phyloP scores from a whole-genome alignment of 2,888 invertebrate species.

The Drosophila longiperda region DNA sequence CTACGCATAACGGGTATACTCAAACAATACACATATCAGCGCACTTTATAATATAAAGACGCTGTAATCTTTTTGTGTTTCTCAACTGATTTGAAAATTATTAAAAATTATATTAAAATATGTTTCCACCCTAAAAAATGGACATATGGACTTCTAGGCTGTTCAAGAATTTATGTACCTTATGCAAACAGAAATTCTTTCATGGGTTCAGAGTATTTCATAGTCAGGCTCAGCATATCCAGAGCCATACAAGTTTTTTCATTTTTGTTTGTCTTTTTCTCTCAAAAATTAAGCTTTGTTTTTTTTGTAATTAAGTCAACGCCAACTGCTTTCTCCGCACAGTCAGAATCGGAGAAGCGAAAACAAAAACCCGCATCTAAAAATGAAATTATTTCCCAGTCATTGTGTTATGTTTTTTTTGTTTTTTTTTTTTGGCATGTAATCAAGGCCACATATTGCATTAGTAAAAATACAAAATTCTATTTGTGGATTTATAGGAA shows the following conservation, averaged over 20 bases:
- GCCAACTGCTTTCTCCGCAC: conserved; percentile 60
- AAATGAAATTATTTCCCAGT: conserved; percentile 37
- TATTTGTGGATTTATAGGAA: conserved; percentile 15
- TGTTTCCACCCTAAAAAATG: neutral
- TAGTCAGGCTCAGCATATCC: neutral
- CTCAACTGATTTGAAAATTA: neutral
- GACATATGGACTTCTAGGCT: neutral
- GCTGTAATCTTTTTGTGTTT: neutral
- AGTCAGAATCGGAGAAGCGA: conserved; percentile 61
- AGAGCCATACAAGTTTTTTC: neutral
- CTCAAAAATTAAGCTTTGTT: conserved; percentile 42
- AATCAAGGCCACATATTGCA: conserved; percentile 26
- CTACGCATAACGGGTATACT: neutral
- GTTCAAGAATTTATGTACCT: neutral
- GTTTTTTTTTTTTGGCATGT: neutral
- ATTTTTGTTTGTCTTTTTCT: neutral
- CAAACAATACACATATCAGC: neutral
- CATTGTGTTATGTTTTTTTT: neutral
- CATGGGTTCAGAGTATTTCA: conserved; percentile 10
- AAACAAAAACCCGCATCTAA: conserved; percentile 44
- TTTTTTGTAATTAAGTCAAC: conserved; percentile 28
- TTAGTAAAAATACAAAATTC: neutral
- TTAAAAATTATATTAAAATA: neutral
- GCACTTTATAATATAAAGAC: neutral
- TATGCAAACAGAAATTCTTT: neutral